Conservation (phyloP, 2,888 invertebrate species). For the Epinotia bilunana region DNA sequence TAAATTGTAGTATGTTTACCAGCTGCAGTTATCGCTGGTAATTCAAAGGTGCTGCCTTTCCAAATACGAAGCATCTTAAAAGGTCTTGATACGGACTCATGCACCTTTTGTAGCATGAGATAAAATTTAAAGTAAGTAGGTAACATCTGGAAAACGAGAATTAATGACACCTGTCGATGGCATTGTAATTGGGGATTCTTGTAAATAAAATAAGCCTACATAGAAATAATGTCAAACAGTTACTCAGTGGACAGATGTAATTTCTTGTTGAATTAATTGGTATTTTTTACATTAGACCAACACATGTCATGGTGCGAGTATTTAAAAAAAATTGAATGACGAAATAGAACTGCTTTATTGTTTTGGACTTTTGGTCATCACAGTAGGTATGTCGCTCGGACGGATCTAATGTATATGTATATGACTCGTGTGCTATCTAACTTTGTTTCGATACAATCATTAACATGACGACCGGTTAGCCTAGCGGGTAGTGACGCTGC, state of each 20-base stretch:
- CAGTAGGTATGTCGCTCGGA: too few relatives aligned
- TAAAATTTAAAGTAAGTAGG: slow-evolving; percentile 21
- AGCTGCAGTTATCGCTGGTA: slow-evolving; percentile 5
- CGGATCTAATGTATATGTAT: too few relatives aligned
- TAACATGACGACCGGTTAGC: too few relatives aligned
- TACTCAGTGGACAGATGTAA: slow-evolving; percentile 12
- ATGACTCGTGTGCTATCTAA: too few relatives aligned
- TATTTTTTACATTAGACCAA: background rate
- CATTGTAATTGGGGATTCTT: slow-evolving; percentile 20
- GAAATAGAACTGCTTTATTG: background rate
- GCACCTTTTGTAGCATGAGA: slow-evolving; percentile 35
- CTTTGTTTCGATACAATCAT: too few relatives aligned
- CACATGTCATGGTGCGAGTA: background rate
- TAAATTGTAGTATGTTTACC: slow-evolving; percentile 17
- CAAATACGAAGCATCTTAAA: slow-evolving; percentile 6
- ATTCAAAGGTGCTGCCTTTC: slow-evolving; percentile 8
- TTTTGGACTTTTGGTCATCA: too few relatives aligned
- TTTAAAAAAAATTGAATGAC: background rate
- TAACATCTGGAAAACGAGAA: slow-evolving; percentile 45
- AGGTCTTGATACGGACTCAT: background rate
- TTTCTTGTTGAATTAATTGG: background rate
- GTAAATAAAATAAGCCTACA: slow-evolving; percentile 9
- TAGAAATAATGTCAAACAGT: slow-evolving; percentile 12
- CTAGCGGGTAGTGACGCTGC: too few relatives aligned
- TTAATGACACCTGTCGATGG: slow-evolving; percentile 47